Percentiles rank a stretch among this genome's conserved stretches.
These are phyloP conservation scores for Gisinianus flammeolus DNA, from an alignment of 2,888 invertebrate species.

Conservation along the genomic window DNA sequence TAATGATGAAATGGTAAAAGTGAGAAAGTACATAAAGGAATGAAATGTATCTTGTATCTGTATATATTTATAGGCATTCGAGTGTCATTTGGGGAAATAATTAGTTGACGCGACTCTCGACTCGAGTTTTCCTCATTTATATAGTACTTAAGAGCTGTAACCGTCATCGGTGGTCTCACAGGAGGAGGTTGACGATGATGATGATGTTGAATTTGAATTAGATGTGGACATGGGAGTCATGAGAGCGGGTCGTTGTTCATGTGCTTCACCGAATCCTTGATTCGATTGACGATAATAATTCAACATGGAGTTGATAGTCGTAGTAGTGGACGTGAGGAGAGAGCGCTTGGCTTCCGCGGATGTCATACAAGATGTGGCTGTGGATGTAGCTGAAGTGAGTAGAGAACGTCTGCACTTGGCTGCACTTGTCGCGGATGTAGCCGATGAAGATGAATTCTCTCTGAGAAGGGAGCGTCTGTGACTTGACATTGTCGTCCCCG, in stretches of 20 bases:
- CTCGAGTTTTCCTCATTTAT: too few relatives aligned
- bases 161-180: slow-evolving; percentile 36
- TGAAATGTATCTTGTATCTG: too few relatives aligned
- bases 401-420: too few relatives aligned
- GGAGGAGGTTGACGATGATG: background rate
- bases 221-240: background rate
- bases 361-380: background rate
- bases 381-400: background rate
- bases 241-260: background rate
- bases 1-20: too few relatives aligned
- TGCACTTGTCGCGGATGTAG: too few relatives aligned
- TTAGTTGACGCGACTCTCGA: too few relatives aligned
- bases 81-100: too few relatives aligned
- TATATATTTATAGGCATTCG: too few relatives aligned
- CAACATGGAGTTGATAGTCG: background rate
- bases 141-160: slow-evolving; percentile 37
- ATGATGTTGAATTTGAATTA: background rate
- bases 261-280: background rate
- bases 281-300: background rate
- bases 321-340: slow-evolving; percentile 10
- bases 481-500: background rate
- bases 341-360: background rate
- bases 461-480: background rate
- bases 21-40: too few relatives aligned
- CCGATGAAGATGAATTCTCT: too few relatives aligned